phyloP scores from a whole-genome alignment of 2,113 vertebrate genomes.

The Pachyramphus minor region DNA sequence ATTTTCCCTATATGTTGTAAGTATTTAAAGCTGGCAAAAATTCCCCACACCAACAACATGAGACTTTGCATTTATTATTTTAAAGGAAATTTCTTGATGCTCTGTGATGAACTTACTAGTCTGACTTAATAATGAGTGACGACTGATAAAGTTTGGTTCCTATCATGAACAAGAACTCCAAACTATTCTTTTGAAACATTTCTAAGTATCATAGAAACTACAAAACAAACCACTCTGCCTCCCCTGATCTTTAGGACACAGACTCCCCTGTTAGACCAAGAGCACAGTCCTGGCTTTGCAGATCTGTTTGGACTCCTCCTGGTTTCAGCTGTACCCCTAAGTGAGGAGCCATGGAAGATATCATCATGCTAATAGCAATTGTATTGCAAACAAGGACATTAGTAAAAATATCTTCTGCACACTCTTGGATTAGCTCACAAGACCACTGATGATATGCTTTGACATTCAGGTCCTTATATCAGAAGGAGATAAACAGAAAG shows the following conservation, averaged over 20 bases:
- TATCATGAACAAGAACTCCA: too few relatives aligned
- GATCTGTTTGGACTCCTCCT: neutral
- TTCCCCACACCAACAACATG: fast-evolving
- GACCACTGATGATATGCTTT: neutral
- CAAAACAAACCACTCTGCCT: neutral
- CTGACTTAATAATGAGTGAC: neutral
- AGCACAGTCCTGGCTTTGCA: neutral
- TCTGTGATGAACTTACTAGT: neutral
- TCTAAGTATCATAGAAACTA: neutral
- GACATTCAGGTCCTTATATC: neutral
- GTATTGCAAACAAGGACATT: neutral
- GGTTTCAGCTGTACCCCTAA: neutral
- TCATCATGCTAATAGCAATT: neutral
- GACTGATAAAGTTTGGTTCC: neutral
- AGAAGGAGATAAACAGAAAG: neutral
- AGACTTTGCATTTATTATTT: neutral
- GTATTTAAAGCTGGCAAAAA: neutral
- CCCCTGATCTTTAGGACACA: neutral
- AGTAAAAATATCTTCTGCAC: neutral
- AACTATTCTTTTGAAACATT: neutral
- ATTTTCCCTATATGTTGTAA: neutral
- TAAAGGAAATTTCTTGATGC: neutral
- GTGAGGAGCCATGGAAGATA: neutral
- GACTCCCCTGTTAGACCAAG: neutral
- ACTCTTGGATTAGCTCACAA: neutral